Evolutionary conservation across 2,797 vertebrate genomes (phyloP), one percentile per base, ranked within the genome.

Genomic region (Pangasius djambal): DNA sequence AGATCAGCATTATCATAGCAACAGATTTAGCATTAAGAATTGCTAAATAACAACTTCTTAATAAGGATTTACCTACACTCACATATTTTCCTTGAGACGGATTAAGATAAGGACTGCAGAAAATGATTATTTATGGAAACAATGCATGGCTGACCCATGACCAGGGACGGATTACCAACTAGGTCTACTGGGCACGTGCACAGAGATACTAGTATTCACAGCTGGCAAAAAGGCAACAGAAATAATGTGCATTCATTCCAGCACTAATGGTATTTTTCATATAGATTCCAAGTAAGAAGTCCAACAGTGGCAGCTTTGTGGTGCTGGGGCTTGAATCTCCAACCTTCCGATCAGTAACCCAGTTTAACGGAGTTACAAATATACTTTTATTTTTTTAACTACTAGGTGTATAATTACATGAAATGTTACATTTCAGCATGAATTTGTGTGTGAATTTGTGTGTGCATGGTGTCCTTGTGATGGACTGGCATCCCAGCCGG

Each of bases 131-230:
- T 18, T 67, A 67, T 22, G 25, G 44, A 48, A 67, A 69, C 16
- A 69, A n/a, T 50, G 34, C 63, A 84, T 84, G 28, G 83, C 44
- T 84, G 61, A 65, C 82, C 40, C 82, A 18, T 65, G 83, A 31
- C 28, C 44, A 31, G 44, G 44, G 40, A 31, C 16, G 1, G 83
- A 52, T 69, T 52, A 84, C 16, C 7, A 50, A 84, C 28, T 5
- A 50, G 44, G 28, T 31, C 44, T 34, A 22, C 28, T 50, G 44
- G 40, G 18, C 16, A 63, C 10, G 22, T 67, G 40, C 25, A 65
- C 61, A n/a, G 7, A 31, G 15, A 83, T 18, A 31, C 2, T 50
- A 2, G 22, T 31, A 12, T 84, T 50, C 28, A 65, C 61, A 63
- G 55, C 37, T 65, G 3, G 28, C 34, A 61, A n/a, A 61, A 63